Evolutionary conservation across 2,888 invertebrate genomes (phyloP).

Genomic region (Drosophila leonis): DNA sequence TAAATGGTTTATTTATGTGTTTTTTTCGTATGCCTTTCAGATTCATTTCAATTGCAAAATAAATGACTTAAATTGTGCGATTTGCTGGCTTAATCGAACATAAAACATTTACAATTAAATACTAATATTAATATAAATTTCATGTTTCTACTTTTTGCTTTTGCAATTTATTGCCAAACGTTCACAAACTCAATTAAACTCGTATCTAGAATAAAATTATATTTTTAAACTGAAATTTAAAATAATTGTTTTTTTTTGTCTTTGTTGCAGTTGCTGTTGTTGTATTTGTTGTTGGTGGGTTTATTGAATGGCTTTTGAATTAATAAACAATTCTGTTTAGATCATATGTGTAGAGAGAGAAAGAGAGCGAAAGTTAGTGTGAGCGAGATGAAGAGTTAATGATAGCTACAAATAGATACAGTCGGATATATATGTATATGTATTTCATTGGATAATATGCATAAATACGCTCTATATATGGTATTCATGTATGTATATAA

Average conservation of each 20-base stretch:
- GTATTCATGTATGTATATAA: slow-evolving; percentile 17
- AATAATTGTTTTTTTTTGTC: slow-evolving; percentile 5
- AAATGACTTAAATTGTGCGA: neutral
- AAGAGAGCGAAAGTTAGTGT: neutral
- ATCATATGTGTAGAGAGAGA: neutral
- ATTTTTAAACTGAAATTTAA: slow-evolving; percentile 2
- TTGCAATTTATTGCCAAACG: slow-evolving; percentile 52
- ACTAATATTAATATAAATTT: slow-evolving; percentile 24
- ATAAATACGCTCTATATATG: slow-evolving; percentile 13
- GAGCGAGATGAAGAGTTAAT: slow-evolving; percentile 11
- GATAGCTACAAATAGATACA: slow-evolving; percentile 18
- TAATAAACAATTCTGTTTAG: slow-evolving; percentile 28
- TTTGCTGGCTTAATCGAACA: slow-evolving; percentile 12
- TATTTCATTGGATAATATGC: slow-evolving; percentile 10
- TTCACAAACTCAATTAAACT: slow-evolving; percentile 35
- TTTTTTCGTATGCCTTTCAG: neutral
- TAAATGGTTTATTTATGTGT: neutral
- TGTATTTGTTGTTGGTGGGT: slow-evolving; percentile 46
- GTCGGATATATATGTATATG: slow-evolving; percentile 27
- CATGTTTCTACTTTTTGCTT: slow-evolving; percentile 7
- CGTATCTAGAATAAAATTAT: slow-evolving; percentile 1
- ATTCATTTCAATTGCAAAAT: slow-evolving; percentile 11
- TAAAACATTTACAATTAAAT: slow-evolving; percentile 31
- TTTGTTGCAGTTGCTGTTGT: slow-evolving; percentile 10
- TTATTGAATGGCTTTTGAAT: slow-evolving; percentile 43